Evolutionary conservation across 2,113 vertebrate genomes (phyloP), one percentile per base, ranked within the genome.

Genomic region (Hippocampus comes): DNA sequence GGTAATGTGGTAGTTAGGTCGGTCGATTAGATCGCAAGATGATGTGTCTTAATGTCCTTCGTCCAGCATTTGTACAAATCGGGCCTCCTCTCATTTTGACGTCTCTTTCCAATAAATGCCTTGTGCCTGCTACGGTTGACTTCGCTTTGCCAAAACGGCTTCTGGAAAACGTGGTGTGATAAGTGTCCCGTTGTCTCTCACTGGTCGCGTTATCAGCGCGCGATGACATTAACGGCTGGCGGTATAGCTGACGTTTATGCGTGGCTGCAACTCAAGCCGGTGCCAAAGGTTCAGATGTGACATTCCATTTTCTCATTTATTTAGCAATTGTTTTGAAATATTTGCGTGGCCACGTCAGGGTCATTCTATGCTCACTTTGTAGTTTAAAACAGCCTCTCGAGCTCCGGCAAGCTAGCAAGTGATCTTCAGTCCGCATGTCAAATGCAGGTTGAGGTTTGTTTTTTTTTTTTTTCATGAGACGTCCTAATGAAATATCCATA

Each of bases 401-500:
- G 38, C 34, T 34, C 9, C 21, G 74, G 77, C 72, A 70, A 79
- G 72, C 70, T 74, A 82, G 75, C 66, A 70, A 81, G 18, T 78
- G 57, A 79, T 72, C 83, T 25, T 11, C n/a, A 25, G 56, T 25
- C 56, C 25, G 78, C 27, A 70, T 78, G 64, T 84, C 76, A 81
- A 90, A 83, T 88, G 64, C 76, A 78, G 81, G 80, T 78, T 77
- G 80, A 69, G 67, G 48, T 74, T 57, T 34, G 4, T 30, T 34
- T 34, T 30, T 0, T 34, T 34, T 34, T 34, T 34, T 34, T 0
- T 34, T 27, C 78, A 86, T 82, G 76, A 83, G 74, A 70, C 43
- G 30, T 71, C 21, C 63, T 82, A 72, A 84, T 81, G 71, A 84
- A 87, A 85, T 71, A 73, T 75, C 46, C 46, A 81, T 68, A 87